Evolutionary conservation across 2,113 vertebrate genomes (phyloP).

Genomic region (Mystacornis crossleyi): DNA sequence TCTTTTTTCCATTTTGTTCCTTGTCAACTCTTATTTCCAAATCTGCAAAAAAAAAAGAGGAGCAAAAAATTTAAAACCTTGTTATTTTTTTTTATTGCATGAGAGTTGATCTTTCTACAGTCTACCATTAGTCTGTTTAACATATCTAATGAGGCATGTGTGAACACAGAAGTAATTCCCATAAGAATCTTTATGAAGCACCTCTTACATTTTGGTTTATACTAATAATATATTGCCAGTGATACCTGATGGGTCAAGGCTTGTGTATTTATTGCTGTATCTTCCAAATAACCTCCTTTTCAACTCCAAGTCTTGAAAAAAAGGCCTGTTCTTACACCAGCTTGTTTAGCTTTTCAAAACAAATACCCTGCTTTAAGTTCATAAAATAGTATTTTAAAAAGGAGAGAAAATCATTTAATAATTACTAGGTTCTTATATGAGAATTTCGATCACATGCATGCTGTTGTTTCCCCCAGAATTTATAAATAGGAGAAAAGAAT

Average conservation of each 20-base stretch:
- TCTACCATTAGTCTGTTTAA: neutral
- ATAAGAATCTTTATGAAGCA: neutral
- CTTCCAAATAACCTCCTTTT: neutral
- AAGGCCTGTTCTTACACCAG: neutral
- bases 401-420: neutral
- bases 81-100: neutral
- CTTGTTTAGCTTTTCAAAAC: neutral
- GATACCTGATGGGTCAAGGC: neutral
- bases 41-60: neutral
- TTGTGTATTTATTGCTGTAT: neutral
- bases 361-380: neutral
- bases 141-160: neutral
- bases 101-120: neutral
- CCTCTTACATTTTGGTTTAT: neutral
- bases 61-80: neutral
- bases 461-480: neutral
- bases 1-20: neutral
- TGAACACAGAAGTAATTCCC: neutral
- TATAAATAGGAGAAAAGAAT: neutral
- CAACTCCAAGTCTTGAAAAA: neutral
- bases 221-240: neutral
- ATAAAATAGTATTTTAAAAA: neutral
- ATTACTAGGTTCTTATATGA: neutral
- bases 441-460: neutral
- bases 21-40: neutral